A percentile compares a stretch with the other conserved stretches of the same genome.
Conservation (phyloP, 2,797 vertebrate species). For the Notolabrus celidotus region DNA sequence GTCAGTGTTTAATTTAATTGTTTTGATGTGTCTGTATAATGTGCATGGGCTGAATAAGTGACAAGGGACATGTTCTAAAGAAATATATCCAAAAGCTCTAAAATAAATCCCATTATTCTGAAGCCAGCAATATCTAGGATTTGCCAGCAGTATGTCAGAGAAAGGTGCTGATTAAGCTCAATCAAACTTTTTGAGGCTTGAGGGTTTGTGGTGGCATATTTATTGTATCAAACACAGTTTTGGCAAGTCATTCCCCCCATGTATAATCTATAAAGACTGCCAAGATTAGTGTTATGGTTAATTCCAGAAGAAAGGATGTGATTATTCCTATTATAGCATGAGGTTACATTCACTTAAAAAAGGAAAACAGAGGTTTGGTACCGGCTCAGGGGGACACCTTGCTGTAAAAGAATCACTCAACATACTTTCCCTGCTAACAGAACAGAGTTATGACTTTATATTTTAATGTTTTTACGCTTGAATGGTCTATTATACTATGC, state of each 20-base stretch:
- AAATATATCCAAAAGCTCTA: not conserved
- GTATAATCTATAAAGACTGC: conserved; percentile 9
- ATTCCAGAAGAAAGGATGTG: not conserved
- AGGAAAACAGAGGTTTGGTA: conserved; percentile 8
- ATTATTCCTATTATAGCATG: conserved; percentile 12
- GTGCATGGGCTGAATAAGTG: not conserved
- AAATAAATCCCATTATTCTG: not conserved
- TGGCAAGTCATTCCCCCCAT: not conserved
- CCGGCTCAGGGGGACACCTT: not conserved
- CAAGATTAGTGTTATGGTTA: not conserved
- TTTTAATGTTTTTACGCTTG: conserved; percentile 7
- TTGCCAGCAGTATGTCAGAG: not conserved
- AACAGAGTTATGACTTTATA: not conserved
- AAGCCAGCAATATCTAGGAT: no score
- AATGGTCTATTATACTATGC: not conserved
- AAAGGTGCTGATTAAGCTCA: conserved; percentile 4
- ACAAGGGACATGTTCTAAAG: not conserved
- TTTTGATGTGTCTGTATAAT: conserved; percentile 7
- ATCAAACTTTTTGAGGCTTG: not conserved
- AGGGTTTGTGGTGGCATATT: not conserved
- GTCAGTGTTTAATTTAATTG: not conserved
- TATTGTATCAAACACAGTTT: not conserved
- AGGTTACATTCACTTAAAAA: conserved; percentile 3
- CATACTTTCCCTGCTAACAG: not conserved
- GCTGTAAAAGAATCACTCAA: not conserved